Evolutionary conservation across 2,888 invertebrate species (phyloP).

Genomic region (Stenotaenia linearis): DNA sequence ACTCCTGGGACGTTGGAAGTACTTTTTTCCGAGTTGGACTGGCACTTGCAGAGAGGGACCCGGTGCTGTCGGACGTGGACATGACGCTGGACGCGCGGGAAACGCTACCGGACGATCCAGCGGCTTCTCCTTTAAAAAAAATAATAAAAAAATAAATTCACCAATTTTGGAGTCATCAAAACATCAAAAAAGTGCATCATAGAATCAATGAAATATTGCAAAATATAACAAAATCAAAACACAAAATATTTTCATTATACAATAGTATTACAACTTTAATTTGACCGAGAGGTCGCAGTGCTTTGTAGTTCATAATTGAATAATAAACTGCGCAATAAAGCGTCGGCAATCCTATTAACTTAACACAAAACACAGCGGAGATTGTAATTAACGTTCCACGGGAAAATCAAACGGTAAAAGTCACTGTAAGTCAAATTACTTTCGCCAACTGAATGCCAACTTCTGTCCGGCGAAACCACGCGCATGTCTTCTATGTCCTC

Average conservation of each 20-base stretch:
- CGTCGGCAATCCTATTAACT: background rate
- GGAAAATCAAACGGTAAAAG: too few species aligned
- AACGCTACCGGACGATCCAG: slow-evolving; percentile 26
- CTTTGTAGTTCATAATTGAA: too few species aligned
- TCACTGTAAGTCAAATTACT: slow-evolving; percentile 6
- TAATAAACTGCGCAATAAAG: too few species aligned
- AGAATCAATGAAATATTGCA: too few species aligned
- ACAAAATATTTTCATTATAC: too few species aligned
- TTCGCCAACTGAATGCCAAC: slow-evolving; percentile 26
- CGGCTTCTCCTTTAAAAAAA: slow-evolving; percentile 5
- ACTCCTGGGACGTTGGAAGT: background rate
- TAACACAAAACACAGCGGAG: background rate
- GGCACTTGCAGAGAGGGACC: slow-evolving; percentile 7
- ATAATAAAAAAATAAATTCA: background rate
- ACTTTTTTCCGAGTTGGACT: slow-evolving; percentile 30
- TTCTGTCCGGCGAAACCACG: slow-evolving; percentile 17
- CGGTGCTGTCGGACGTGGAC: slow-evolving; percentile 32
- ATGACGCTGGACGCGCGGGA: slow-evolving; percentile 29
- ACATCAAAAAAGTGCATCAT: too few species aligned
- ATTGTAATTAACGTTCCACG: too few species aligned
- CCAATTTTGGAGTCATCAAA: too few species aligned
- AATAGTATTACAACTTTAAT: too few species aligned
- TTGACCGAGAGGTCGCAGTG: too few species aligned
- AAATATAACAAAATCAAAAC: too few species aligned
- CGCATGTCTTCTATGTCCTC: slow-evolving; percentile 29